Evolutionary conservation across 2,888 invertebrate genomes (phyloP).

Genomic region (Argyresthia goedartella): DNA sequence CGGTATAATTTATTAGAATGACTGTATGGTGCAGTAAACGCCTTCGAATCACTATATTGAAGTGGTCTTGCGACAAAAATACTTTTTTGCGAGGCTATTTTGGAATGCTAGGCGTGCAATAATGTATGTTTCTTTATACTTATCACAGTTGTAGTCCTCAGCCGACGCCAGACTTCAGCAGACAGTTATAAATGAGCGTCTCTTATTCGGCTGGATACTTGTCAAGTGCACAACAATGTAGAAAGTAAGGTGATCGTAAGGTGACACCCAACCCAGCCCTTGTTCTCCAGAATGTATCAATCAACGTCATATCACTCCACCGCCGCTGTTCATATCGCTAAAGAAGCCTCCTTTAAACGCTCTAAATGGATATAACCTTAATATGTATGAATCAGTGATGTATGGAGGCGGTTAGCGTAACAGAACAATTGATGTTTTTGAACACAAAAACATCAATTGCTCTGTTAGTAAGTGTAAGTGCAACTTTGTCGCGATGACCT

Average conservation of each 20-base stretch:
- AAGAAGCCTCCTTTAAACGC: conserved; percentile 23
- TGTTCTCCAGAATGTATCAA: conserved; percentile 22
- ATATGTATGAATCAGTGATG: conserved; percentile 17
- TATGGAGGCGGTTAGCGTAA: conserved; percentile 8
- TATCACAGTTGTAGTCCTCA: too few species aligned
- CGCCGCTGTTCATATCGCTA: conserved; percentile 21
- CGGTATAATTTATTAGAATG: too few species aligned
- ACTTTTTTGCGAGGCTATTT: too few species aligned
- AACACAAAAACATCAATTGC: neutral
- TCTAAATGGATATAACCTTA: conserved; percentile 14
- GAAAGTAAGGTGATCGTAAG: conserved; percentile 22
- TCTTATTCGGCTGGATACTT: conserved; percentile 16
- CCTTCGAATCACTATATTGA: too few species aligned
- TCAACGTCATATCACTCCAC: conserved; percentile 38
- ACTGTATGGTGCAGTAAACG: too few species aligned
- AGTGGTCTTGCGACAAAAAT: too few species aligned
- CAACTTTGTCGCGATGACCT: neutral
- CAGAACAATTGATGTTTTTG: conserved; percentile 2
- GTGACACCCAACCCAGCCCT: neutral
- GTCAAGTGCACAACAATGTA: conserved; percentile 27
- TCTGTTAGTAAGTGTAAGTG: neutral
- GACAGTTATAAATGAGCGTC: conserved; percentile 16
- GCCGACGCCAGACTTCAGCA: neutral
- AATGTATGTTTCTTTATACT: too few species aligned
- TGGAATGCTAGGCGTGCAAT: too few species aligned